Percentiles rank a stretch among this genome's conserved stretches.
Evolutionary conservation across 2,888 invertebrate genomes (phyloP).

Genomic region (Digitonthophagus gazella): DNA sequence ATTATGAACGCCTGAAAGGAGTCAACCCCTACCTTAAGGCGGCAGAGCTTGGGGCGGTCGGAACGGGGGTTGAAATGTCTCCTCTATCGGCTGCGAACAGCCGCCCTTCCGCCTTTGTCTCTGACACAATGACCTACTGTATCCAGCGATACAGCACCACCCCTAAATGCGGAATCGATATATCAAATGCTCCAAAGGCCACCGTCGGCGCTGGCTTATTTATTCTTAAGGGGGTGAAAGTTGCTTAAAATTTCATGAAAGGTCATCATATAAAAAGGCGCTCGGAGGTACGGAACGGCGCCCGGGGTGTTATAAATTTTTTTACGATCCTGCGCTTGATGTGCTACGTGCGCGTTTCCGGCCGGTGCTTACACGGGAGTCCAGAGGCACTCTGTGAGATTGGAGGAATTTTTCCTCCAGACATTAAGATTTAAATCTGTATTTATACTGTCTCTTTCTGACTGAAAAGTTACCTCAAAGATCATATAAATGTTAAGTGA

Average conservation of each 20-base stretch:
- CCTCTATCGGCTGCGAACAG: slow-evolving; percentile 16
- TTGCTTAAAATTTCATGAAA: slow-evolving; percentile 19
- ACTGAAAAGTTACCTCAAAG: no score
- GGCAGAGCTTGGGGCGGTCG: slow-evolving; percentile 6
- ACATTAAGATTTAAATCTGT: no score
- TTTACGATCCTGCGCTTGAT: not conserved
- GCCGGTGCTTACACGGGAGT: not conserved
- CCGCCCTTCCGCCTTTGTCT: slow-evolving; percentile 27
- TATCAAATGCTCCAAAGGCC: slow-evolving; percentile 22
- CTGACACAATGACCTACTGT: slow-evolving; percentile 31
- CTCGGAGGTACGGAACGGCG: not conserved
- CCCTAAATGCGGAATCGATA: slow-evolving; percentile 30
- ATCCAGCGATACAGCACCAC: slow-evolving; percentile 20
- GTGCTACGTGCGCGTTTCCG: not conserved
- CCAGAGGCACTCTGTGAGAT: not conserved
- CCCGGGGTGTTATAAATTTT: slow-evolving; percentile 11
- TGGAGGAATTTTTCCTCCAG: not conserved
- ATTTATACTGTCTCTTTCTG: no score
- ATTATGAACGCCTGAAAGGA: slow-evolving; percentile 31
- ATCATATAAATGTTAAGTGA: no score
- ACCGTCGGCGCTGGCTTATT: slow-evolving; percentile 13
- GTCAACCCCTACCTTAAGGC: slow-evolving; percentile 11
- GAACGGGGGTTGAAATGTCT: slow-evolving; percentile 23
- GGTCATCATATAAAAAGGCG: slow-evolving; percentile 21
- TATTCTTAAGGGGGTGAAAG: slow-evolving; percentile 17